Conservation (phyloP, 1,140 invertebrate genomes). For the Diploscapter pachys region DNA sequence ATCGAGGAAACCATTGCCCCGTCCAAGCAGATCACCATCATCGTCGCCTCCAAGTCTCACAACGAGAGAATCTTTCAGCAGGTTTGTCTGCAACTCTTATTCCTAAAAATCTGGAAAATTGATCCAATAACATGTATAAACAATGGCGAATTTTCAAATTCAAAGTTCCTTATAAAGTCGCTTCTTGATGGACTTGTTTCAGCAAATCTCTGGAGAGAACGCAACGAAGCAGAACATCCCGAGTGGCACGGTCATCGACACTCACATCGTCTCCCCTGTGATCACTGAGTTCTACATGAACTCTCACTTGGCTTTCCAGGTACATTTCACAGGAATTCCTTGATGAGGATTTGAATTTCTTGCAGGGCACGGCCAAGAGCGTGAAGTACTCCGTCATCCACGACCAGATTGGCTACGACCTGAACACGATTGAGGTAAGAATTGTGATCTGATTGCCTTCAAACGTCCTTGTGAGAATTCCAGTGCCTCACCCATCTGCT, state of each 20-base stretch:
- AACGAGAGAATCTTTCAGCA: slow-evolving; percentile 14
- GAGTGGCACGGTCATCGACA: slow-evolving; percentile 34
- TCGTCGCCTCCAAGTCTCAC: slow-evolving; percentile 32
- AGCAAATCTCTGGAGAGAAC: slow-evolving; percentile 5
- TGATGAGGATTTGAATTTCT: background rate
- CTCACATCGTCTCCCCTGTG: slow-evolving; percentile 7
- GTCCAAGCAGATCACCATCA: slow-evolving; percentile 38
- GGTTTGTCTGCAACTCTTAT: background rate
- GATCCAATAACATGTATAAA: too few relatives aligned
- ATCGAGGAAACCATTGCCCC: too few relatives aligned
- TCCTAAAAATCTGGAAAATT: too few relatives aligned
- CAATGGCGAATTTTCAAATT: too few relatives aligned
- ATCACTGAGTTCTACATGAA: slow-evolving; percentile 30
- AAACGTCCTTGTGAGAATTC: background rate
- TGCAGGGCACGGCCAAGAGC: slow-evolving; percentile 26
- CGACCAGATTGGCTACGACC: slow-evolving; percentile 7
- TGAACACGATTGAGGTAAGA: too few relatives aligned
- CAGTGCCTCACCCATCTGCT: slow-evolving; percentile 25
- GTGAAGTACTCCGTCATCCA: slow-evolving; percentile 27
- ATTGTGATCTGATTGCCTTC: too few relatives aligned
- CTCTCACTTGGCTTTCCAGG: slow-evolving; percentile 27
- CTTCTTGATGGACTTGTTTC: background rate
- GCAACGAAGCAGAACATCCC: slow-evolving; percentile 30
- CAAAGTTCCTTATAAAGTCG: too few relatives aligned
- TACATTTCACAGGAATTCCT: background rate